Evolutionary conservation across 2,797 vertebrate genomes (phyloP).

Genomic region (Coluber constrictor): DNA sequence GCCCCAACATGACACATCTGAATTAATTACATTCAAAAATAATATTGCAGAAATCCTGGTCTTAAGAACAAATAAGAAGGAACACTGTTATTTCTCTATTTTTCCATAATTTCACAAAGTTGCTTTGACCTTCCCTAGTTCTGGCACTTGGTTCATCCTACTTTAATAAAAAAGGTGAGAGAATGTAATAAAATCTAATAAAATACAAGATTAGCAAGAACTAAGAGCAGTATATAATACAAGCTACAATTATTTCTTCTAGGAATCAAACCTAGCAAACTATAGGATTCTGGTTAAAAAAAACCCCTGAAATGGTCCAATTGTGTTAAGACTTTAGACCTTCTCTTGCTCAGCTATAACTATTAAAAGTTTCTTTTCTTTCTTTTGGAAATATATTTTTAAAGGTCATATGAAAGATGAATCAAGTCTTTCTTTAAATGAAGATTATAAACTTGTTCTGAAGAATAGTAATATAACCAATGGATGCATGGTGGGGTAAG

Average conservation of each 20-base stretch:
- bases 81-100: not conserved
- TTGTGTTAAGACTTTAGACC: not conserved
- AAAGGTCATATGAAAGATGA: not conserved
- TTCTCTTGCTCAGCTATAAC: not conserved
- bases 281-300: not conserved
- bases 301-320: not conserved
- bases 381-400: not conserved
- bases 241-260: not conserved
- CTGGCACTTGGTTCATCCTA: not conserved
- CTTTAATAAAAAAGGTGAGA: not conserved
- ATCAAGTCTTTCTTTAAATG: not conserved
- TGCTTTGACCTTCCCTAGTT: not conserved
- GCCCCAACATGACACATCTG: not conserved
- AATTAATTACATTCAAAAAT: not conserved
- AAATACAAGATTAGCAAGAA: not conserved
- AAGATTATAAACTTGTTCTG: not conserved
- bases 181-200: not conserved
- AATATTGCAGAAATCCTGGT: not conserved
- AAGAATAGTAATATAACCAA: not conserved
- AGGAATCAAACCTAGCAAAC: not conserved
- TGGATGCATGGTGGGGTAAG: not conserved
- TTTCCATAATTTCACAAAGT: not conserved
- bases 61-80: not conserved
- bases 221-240: not conserved
- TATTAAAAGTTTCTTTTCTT: not conserved